Percentiles rank a stretch among this genome's conserved stretches.
These are phyloP conservation scores for Platorchestia sp. DNA, from an alignment of 1,140 invertebrate genomes.

Conservation along the genomic window DNA sequence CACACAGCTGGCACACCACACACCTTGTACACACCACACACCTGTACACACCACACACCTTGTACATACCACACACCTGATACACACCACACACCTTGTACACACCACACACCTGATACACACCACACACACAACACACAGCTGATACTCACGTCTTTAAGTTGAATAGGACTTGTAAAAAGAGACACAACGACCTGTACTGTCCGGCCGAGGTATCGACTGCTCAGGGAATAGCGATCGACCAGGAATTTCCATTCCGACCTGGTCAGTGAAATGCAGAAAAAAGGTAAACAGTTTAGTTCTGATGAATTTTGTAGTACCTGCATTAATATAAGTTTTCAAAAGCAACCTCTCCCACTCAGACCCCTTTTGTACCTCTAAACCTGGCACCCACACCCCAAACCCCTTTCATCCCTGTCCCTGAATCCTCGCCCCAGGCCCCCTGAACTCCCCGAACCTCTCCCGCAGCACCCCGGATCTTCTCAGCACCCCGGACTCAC, in stretches of 20 bases:
- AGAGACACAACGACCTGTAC: constrained; percentile 59
- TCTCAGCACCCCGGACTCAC: neutral
- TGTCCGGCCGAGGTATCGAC: constrained; percentile 75
- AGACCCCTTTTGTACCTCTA: no score
- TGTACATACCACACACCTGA: no score
- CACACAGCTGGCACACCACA: no score
- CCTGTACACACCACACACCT: no score
- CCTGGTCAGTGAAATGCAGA: constrained; percentile 69
- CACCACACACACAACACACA: no score
- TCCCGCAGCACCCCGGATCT: neutral
- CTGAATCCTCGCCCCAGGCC: no score
- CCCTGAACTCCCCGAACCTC: no score
- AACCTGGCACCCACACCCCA: no score
- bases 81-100: no score
- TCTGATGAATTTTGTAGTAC: neutral
- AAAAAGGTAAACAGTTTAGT: neutral
- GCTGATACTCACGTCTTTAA: constrained; percentile 59
- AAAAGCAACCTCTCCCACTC: neutral
- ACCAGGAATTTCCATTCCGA: constrained; percentile 80
- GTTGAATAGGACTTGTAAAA: constrained; percentile 55
- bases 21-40: no score
- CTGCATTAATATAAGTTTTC: neutral
- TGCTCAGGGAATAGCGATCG: constrained; percentile 84
- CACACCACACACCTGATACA: no score
- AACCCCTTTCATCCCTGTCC: no score